Conservation (phyloP, 2,888 invertebrate species). For the Graphium colonna region DNA sequence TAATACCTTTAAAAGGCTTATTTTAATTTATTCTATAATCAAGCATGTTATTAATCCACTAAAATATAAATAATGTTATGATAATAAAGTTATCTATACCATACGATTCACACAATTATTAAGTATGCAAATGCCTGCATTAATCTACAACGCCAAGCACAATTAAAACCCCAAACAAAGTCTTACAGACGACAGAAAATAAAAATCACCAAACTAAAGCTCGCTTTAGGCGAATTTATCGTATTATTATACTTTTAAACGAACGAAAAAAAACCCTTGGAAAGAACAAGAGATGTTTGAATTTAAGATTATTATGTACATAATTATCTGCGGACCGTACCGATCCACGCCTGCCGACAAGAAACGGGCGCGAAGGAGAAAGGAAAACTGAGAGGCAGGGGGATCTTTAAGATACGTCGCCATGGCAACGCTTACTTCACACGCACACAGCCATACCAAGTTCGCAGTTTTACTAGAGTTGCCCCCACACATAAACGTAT, state of each 20-base stretch:
- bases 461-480: conserved; percentile 50
- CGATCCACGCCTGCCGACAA: conserved; percentile 70
- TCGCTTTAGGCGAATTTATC: not conserved
- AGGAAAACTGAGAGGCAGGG: conserved; percentile 76
- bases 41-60: no score
- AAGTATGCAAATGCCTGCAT: no score
- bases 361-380: conserved; percentile 78
- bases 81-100: no score
- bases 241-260: conserved; percentile 24
- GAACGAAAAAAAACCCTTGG: not conserved
- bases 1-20: no score
- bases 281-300: not conserved
- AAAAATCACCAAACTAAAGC: no score
- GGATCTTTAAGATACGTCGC: conserved; percentile 78
- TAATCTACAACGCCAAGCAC: no score
- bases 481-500: conserved; percentile 22
- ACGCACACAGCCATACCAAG: conserved; percentile 43
- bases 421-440: conserved; percentile 68
- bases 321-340: conserved; percentile 52
- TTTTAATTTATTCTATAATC: no score
- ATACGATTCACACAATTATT: no score
- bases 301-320: conserved; percentile 20
- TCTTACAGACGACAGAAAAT: no score
- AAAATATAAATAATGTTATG: no score
- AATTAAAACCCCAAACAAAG: no score